phyloP scores from a whole-genome alignment of 2,113 vertebrate species.

The Amia ocellicauda region DNA sequence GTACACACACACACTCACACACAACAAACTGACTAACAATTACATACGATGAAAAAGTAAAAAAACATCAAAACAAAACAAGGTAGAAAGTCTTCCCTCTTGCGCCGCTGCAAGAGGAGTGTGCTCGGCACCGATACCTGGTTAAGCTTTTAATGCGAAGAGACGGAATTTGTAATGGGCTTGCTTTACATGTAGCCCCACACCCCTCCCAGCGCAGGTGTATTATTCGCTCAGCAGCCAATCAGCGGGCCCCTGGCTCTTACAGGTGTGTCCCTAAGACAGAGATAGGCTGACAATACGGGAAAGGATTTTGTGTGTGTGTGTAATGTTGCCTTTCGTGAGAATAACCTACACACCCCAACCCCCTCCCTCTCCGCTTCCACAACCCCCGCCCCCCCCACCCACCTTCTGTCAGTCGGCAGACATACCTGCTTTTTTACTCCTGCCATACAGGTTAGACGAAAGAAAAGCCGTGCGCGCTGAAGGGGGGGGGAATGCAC shows the following conservation, averaged over 20 bases:
- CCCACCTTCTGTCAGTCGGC: constrained; percentile 29
- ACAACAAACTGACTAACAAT: constrained; percentile 15
- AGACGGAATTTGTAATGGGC: constrained; percentile 80
- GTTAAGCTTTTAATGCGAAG: constrained; percentile 78
- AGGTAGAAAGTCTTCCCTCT: constrained; percentile 17
- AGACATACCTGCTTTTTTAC: constrained; percentile 29
- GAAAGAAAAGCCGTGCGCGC: constrained; percentile 15
- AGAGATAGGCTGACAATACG: constrained; percentile 61
- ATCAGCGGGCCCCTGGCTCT: constrained; percentile 71
- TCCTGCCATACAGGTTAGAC: constrained; percentile 26
- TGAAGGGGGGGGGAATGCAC: constrained; percentile 23
- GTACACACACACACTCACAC: constrained; percentile 12
- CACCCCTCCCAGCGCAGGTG: constrained; percentile 87
- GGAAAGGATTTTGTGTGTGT: constrained; percentile 34
- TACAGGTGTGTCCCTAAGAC: constrained; percentile 86
- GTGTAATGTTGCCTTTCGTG: constrained; percentile 64
- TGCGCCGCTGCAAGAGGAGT: constrained; percentile 42
- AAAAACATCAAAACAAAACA: not conserved
- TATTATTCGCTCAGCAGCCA: constrained; percentile 78
- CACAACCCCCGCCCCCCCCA: constrained; percentile 39
- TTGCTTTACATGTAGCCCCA: constrained; percentile 90
- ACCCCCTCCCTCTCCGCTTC: too few relatives aligned
- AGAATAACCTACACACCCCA: constrained; percentile 54
- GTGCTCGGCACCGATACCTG: constrained; percentile 54
- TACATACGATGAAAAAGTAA: too few relatives aligned